These are phyloP conservation scores for Lagothrix lagotricha DNA, from an alignment of 2,797 vertebrate genomes.

Conservation along the genomic window DNA sequence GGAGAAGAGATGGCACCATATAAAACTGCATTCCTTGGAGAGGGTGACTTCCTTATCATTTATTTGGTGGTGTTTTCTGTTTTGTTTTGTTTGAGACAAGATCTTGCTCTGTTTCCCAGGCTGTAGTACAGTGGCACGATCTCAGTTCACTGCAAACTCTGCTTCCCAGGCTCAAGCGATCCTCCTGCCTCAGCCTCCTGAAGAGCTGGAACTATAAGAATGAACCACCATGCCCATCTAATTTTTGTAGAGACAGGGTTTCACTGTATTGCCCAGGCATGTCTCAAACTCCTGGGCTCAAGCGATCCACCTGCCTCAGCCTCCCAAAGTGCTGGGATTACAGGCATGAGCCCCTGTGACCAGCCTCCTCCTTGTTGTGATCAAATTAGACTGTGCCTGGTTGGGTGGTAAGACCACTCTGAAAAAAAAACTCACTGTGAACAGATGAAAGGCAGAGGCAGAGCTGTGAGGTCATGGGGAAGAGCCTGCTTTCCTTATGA, in stretches of 20 bases:
- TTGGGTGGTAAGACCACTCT: accelerated
- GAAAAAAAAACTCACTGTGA: neutral
- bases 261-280: too few relatives aligned
- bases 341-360: neutral
- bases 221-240: too few relatives aligned
- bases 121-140: neutral
- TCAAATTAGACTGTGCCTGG: neutral
- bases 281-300: too few relatives aligned
- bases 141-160: neutral
- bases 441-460: accelerated
- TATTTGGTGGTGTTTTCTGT: neutral
- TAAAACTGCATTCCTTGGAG: neutral
- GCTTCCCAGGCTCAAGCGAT: neutral
- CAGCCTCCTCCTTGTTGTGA: neutral
- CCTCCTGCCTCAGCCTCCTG: too few relatives aligned
- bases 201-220: too few relatives aligned
- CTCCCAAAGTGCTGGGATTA: neutral
- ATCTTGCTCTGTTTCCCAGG: neutral
- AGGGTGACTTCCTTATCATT: neutral
- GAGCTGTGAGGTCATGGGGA: neutral
- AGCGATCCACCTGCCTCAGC: neutral
- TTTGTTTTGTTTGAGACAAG: neutral
- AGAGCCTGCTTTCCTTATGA: neutral
- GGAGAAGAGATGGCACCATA: neutral
- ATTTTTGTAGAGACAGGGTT: too few relatives aligned